Evolutionary conservation across 1,140 invertebrate genomes (phyloP).

Genomic region (Drosophila kurseongensis): DNA sequence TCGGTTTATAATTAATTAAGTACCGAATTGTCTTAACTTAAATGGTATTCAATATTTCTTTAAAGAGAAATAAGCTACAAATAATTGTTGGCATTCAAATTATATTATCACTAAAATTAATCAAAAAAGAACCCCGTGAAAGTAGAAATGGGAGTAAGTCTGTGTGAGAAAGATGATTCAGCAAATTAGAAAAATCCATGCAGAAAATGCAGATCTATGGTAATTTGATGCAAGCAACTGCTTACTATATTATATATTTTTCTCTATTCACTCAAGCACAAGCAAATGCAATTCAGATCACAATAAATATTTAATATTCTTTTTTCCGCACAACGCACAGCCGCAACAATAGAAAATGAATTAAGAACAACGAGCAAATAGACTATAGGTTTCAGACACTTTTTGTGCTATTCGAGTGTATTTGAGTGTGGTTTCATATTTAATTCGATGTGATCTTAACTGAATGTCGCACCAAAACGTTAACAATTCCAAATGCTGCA

Average conservation of each 20-base stretch:
- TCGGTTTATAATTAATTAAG: neutral
- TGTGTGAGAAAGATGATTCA: neutral
- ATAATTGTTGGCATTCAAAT: neutral
- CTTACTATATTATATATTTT: neutral
- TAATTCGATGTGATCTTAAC: neutral
- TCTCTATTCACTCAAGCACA: constrained; percentile 4
- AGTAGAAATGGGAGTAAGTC: neutral
- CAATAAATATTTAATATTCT: constrained; percentile 1
- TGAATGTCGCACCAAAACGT: neutral
- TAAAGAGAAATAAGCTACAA: neutral
- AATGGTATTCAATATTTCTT: neutral
- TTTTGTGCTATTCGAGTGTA: neutral
- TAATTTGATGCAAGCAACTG: neutral
- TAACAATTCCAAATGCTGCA: constrained; percentile 21
- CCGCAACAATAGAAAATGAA: neutral
- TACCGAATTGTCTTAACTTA: neutral
- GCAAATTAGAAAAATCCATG: no score
- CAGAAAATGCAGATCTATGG: neutral
- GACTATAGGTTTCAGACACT: constrained; percentile 1
- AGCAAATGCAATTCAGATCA: constrained; percentile 8
- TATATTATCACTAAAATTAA: neutral
- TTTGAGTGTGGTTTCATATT: constrained; percentile 11
- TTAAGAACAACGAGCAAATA: neutral
- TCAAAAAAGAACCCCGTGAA: neutral
- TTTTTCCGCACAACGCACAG: constrained; percentile 3